Percentiles rank a stretch among this genome's conserved stretches.
phyloP scores from a whole-genome alignment of 1,140 invertebrate genomes.

The Akabosia matsudoensis region DNA sequence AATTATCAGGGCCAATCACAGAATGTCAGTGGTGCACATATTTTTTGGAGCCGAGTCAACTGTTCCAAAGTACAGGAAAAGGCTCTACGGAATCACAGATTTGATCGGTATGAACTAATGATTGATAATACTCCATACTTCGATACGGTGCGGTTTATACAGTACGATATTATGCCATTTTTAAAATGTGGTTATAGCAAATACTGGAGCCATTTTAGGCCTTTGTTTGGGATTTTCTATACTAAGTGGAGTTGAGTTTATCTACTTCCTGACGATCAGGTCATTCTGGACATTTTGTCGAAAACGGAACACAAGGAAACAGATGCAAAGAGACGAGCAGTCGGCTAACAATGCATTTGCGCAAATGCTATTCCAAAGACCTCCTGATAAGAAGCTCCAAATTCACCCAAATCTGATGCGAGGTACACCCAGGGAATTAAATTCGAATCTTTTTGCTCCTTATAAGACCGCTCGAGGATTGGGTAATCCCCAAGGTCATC shows the following conservation, averaged over 20 bases:
- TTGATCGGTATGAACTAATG: background rate
- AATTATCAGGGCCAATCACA: background rate
- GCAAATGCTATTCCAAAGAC: too few species aligned
- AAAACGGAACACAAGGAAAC: too few species aligned
- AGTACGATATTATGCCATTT: background rate
- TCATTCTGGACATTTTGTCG: slow-evolving; percentile 19
- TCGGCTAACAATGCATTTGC: too few species aligned
- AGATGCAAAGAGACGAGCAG: too few species aligned
- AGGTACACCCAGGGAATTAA: too few species aligned
- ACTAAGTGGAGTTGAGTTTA: slow-evolving; percentile 69
- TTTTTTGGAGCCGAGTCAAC: background rate
- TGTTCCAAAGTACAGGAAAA: background rate
- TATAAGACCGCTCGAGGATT: too few species aligned
- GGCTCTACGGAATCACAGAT: background rate
- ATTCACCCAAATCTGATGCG: too few species aligned
- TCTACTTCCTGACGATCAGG: slow-evolving; percentile 66
- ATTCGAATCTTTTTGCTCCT: too few species aligned
- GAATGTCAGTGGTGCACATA: background rate
- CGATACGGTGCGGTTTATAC: background rate
- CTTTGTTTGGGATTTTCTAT: slow-evolving; percentile 78
- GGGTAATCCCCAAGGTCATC: too few species aligned
- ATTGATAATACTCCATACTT: background rate
- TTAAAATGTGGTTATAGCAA: slow-evolving; percentile 57
- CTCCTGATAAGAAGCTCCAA: too few species aligned
- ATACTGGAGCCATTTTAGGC: slow-evolving; percentile 70